A percentile compares a stretch with the other conserved stretches of the same genome.
These are phyloP conservation scores for Drosophila eohydei DNA, from an alignment of 2,888 invertebrate genomes.

Conservation along the genomic window DNA sequence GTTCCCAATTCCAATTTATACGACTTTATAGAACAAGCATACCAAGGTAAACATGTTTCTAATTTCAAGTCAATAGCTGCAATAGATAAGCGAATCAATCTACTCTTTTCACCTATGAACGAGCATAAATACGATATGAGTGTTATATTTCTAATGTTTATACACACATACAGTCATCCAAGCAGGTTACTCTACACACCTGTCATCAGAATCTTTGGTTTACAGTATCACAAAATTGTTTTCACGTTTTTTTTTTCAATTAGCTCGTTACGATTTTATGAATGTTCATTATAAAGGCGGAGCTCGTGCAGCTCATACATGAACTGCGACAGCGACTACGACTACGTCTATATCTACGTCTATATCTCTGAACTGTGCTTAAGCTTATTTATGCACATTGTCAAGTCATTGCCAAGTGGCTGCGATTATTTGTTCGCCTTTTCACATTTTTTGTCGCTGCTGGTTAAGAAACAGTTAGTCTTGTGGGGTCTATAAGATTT, in stretches of 20 bases:
- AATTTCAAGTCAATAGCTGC: not conserved
- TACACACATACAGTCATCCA: not conserved
- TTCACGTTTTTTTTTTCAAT: conserved; percentile 14
- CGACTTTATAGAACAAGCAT: not conserved
- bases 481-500: conserved; percentile 19
- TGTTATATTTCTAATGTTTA: conserved; percentile 1
- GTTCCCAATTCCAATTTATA: too few species aligned
- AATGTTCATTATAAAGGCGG: conserved; percentile 27
- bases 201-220: conserved; percentile 7
- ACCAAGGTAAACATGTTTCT: not conserved
- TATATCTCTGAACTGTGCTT: not conserved
- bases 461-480: conserved; percentile 3
- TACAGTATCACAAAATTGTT: conserved; percentile 13
- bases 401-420: conserved; percentile 43
- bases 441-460: not conserved
- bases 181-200: not conserved
- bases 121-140: conserved; percentile 2
- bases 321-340: not conserved
- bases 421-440: conserved; percentile 6
- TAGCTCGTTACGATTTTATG: conserved; percentile 23
- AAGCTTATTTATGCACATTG: conserved; percentile 15
- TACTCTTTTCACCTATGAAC: not conserved
- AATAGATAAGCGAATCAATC: not conserved
- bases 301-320: conserved; percentile 17
- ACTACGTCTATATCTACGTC: not conserved